Evolutionary conservation across 1,140 invertebrate species (phyloP), one percentile per base, ranked within the genome.

Genomic region (Drosophila sechellia): DNA sequence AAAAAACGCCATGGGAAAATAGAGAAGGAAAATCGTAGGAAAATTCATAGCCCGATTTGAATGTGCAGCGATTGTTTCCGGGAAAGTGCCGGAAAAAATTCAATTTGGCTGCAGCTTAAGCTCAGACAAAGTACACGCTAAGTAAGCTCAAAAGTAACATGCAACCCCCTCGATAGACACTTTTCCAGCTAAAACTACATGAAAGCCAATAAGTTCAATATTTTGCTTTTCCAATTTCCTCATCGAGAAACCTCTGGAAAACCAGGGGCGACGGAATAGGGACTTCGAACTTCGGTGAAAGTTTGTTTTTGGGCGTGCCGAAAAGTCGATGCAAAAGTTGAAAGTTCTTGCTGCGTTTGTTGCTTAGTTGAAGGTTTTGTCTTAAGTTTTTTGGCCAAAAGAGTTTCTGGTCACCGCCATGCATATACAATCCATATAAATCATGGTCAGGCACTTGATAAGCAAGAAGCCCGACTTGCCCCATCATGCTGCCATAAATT

Each of bases 131-230:
- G 83, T 87, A 87, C 79, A 87, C 87, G 79, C 83, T 87, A 87
- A 87, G 83, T 89, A 87, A 87, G 83, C 83, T 83, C 75, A 79
- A 89, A 89, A 89, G 79, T 89, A 89, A 86, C 78, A 87, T 73
- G 81, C 64, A 31, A 40, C 59, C 57, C n/a, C 53, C 34, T 50
- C 58, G 50, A 80, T 68, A 77, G 81, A 79, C 81, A 84, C 81
- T 78, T 85, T 87, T 75, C 52, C 58, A 50, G 83, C 83, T 71
- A 68, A 71, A 86, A 79, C 83, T 87, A 77, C 79, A 87, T 77
- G 79, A 89, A 89, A 87, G 83, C 83, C 84, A 87, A 87, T 87
- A 87, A 87, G 83, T 87, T 87, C 83, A 87, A 87, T 87, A 87
- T 87, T 87, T 87, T 87, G 81, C 83, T 87, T 83, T 83, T 87